Evolutionary conservation across 2,888 invertebrate species (phyloP), one percentile per base, ranked within the genome.

Genomic region (Hanleya hanleyi): DNA sequence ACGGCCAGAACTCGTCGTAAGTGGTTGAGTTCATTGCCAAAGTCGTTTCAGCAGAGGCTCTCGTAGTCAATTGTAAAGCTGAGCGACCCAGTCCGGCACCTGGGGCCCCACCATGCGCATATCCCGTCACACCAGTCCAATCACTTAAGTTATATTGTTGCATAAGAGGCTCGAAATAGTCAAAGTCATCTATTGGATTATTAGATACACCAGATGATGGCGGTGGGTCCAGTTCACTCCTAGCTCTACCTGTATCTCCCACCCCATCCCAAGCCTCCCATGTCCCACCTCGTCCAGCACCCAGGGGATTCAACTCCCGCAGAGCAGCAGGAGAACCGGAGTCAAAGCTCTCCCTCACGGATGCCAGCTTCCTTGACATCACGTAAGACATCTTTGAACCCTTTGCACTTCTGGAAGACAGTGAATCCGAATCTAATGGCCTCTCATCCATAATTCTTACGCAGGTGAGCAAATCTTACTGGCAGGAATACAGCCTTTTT

Each of bases 151-250:
- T 57, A 32, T 57, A 57, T 26, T 57, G 57, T 57, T 57, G 57
- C 57, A 57, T 57, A 57, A 57, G 26, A 57, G 57, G 57, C 29
- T 57, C 57, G 26, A 57, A 57, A 57, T 57, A 57, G 9, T 57
- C 57, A 26, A 57, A 22, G 18, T 57, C 57, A 29, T 57, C 29
- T 29, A 57, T 32, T 15, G 57, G 57, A 29, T 26, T 57, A 29
- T 29, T 26, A 26, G 57, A 29, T 15, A 57, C 57, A 29, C 57
- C 57, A 2, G 22, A 12, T 22, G 22, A 9, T 57, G 32, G 15
- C 2, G 57, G 57, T 57, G 22, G 57, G 4, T 57, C 22, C 29
- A 57, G 4, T 26, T 57, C 57, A 26, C 57, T 57, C 32, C 57
- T 22, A 32, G 57, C 57, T 26, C 57, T 57, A 26, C 57, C 57